These are phyloP conservation scores for Emydoidea blandingii DNA, from an alignment of 2,797 vertebrate genomes.

Conservation along the genomic window DNA sequence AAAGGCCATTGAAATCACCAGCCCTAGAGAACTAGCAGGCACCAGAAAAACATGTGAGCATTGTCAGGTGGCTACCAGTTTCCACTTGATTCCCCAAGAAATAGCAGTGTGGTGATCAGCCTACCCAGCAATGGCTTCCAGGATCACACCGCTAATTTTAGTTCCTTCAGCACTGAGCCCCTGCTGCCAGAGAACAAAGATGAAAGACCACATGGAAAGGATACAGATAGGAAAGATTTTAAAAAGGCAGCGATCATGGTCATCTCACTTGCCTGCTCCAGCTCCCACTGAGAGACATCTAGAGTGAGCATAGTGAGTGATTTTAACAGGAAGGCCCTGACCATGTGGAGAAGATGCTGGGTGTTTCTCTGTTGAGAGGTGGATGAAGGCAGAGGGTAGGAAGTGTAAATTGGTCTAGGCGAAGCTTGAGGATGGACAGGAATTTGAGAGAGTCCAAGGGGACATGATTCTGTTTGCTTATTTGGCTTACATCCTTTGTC, in stretches of 20 bases:
- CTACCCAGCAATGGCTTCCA: not conserved
- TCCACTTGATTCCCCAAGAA: not conserved
- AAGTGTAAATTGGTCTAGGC: not conserved
- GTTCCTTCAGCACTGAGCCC: not conserved
- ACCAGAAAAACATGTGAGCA: not conserved
- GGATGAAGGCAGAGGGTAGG: not conserved
- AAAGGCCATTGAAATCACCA: not conserved
- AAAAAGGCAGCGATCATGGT: not conserved
- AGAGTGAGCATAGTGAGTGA: not conserved
- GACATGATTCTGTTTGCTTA: not conserved
- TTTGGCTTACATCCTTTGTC: not conserved
- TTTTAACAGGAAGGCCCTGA: not conserved
- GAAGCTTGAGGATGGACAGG: not conserved
- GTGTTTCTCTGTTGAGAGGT: not conserved
- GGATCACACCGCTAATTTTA: not conserved
- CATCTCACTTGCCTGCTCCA: not conserved
- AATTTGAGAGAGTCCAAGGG: not conserved
- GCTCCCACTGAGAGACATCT: not conserved
- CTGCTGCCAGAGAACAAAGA: fast-evolving
- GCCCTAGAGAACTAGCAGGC: not conserved
- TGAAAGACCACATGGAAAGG: fast-evolving
- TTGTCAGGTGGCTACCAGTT: not conserved
- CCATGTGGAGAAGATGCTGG: not conserved
- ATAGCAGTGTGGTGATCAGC: not conserved
- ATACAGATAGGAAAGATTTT: not conserved